A percentile compares a stretch with the other conserved stretches of the same genome.
Conservation (phyloP, 1,140 invertebrate genomes). For the Drosophila fuyamai region DNA sequence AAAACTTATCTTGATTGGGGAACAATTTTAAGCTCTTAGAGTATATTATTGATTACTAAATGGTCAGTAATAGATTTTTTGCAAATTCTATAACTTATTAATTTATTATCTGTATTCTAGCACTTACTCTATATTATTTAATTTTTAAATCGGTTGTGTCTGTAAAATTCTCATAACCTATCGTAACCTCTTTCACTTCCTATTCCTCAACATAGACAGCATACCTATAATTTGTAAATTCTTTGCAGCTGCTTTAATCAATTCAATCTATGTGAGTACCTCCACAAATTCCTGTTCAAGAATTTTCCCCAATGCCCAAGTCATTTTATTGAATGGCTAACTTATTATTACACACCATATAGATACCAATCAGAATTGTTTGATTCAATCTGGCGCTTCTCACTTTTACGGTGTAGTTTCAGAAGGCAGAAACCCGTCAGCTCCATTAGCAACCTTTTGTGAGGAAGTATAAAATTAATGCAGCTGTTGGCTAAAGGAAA, state of each 20-base stretch:
- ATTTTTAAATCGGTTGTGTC: no score
- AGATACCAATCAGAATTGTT: slow-evolving; percentile 41
- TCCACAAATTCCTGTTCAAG: slow-evolving; percentile 7
- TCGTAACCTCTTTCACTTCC: neutral
- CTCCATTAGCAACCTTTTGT: slow-evolving; percentile 40
- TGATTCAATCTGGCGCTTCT: slow-evolving; percentile 32
- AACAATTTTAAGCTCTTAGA: no score
- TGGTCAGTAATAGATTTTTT: no score
- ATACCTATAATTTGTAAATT: slow-evolving; percentile 35
- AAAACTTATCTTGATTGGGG: neutral
- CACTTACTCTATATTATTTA: no score
- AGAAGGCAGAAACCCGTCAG: slow-evolving; percentile 34
- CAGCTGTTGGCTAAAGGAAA: slow-evolving; percentile 59
- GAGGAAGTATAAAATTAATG: slow-evolving; percentile 75
- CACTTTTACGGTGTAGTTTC: slow-evolving; percentile 16
- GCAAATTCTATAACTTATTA: no score
- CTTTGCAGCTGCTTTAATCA: slow-evolving; percentile 8
- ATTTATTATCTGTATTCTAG: no score
- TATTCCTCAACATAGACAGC: neutral
- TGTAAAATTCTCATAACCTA: neutral
- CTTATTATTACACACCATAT: slow-evolving; percentile 40
- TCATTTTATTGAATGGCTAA: slow-evolving; percentile 27
- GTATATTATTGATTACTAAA: no score
- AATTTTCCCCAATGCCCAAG: slow-evolving; percentile 19
- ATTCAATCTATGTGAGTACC: neutral